Evolutionary conservation across 2,113 vertebrate genomes (phyloP), one percentile per base, ranked within the genome.

Genomic region (Bagarius yarrelli): DNA sequence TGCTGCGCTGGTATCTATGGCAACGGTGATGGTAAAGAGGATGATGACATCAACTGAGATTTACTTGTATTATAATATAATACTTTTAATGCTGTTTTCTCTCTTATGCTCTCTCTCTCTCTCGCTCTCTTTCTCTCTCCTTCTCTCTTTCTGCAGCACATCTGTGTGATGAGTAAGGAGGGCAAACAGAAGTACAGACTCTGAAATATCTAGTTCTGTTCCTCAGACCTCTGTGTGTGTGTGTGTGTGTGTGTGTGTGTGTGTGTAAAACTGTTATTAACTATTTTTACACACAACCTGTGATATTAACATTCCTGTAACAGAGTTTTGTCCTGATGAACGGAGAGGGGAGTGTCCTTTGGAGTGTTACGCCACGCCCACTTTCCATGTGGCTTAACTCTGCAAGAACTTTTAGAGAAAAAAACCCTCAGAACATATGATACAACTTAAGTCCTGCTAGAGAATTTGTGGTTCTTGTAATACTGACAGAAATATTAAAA

Each of bases 141-240:
- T 61, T 77, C 25, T 50, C 67, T 18, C 67, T 71, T 15, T 52
- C 36, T 36, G 30, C 89, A 97, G 96, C 96, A 98, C 89, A 95
- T 99, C 87, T 96, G 95, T 70, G 90, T 96, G 87, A 97, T 98
- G 93, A 98, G 92, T 63, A 92, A 98, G 80, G 91, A 91, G 0
- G 95, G 94, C 27, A 97, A 99, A 94, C 91, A 89, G 85, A 99
- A 97, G 86, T 97, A 96, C 69, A 93, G 92, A 89, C 88, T 98
- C 83, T 98, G 86, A 95, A 83, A 81, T 18, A 15, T n/a, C 55
- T 53, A 1, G 47, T 55, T n/a, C 61, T 32, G 5, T 63, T 25
- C 16, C 60, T 67, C 47, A 30, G 50, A 32, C 50, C n/a, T 30
- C 47, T 16, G 12, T 47, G 25, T 18, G 15, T 72, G 19, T n/a